phyloP scores from a whole-genome alignment of 1,140 invertebrate species.

The Sinonovacula constricta region DNA sequence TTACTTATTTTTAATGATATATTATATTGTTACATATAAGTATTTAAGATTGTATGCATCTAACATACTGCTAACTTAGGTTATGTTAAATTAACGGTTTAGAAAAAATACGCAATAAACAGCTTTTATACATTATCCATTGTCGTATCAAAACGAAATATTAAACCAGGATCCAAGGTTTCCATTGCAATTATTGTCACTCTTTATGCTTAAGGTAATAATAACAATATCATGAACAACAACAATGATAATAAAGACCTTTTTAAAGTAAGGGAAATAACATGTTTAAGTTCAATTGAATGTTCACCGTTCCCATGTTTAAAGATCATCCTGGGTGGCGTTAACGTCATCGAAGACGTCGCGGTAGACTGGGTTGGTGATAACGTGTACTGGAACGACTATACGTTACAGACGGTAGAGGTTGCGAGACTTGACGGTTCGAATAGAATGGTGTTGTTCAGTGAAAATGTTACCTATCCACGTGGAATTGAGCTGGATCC shows the following conservation, averaged over 20 bases:
- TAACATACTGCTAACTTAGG: too few species aligned
- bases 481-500: conserved; percentile 96
- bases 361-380: conserved; percentile 97
- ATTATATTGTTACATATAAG: too few species aligned
- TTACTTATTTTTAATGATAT: too few species aligned
- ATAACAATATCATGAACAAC: background rate
- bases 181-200: too few species aligned
- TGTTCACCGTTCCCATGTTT: conserved; percentile 16
- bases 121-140: too few species aligned
- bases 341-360: conserved; percentile 95
- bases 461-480: conserved; percentile 96
- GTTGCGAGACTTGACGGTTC: conserved; percentile 92
- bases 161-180: too few species aligned
- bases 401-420: conserved; percentile 94
- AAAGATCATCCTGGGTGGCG: conserved; percentile 84
- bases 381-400: conserved; percentile 98
- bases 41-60: too few species aligned
- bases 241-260: background rate
- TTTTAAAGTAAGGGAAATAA: background rate
- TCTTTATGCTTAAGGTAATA: too few species aligned
- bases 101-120: too few species aligned
- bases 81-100: too few species aligned
- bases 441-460: conserved; percentile 90
- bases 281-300: background rate
- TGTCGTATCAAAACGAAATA: too few species aligned